Base-by-base conservation (phyloP, 2,888 invertebrate species). In the Dysmachus trigonus region DNA sequence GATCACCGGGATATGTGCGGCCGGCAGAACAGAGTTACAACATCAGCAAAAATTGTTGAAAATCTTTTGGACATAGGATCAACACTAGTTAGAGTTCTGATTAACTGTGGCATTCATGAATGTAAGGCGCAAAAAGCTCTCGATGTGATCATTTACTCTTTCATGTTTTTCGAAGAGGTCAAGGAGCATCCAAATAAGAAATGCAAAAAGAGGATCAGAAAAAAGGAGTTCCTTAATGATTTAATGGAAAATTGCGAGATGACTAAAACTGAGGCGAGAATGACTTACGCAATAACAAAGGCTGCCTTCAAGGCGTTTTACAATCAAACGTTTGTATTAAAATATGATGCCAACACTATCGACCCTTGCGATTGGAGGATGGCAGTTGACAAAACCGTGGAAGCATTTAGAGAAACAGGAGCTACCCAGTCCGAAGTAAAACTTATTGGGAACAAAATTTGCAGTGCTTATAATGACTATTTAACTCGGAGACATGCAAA, bases 221-320 rank as follows among this genome's bases (percentile, higher is more conserved):
- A 47, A 15, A 27, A 18, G 27, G 47, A 77, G 15, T 77, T 77
- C 27, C 22, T 77, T 3, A 77, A 77, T 7, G 47, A 47, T n/a
- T 77, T 77, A n/a, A 47, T 77, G 15, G 35, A 41, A 10, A 47
- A 51, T 15, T 41, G 47, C 30, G 77, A 77, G 5, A 77, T 77
- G 77, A 77, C 77, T 2, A 77, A 22, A 27, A 35, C 47, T 6
- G 77, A 77, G 27, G 47, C 77, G 27, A 77, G 22, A 47, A 41
- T 77, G 77, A 77, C 77, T 13, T 77, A 77, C 47, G 35, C 77
- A n/a, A 77, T 77, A 6, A 47, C 77, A 6, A 77, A 77, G 30
- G 22, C 77, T 15, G 77, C 77, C 0, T 77, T 77, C 47, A 41
- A 47, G n/a, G 77, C 77, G 15, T 77, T 77, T 41, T 77, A 77